Evolutionary conservation across 2,113 vertebrate genomes (phyloP).

Genomic region (Platycercus adscitus): DNA sequence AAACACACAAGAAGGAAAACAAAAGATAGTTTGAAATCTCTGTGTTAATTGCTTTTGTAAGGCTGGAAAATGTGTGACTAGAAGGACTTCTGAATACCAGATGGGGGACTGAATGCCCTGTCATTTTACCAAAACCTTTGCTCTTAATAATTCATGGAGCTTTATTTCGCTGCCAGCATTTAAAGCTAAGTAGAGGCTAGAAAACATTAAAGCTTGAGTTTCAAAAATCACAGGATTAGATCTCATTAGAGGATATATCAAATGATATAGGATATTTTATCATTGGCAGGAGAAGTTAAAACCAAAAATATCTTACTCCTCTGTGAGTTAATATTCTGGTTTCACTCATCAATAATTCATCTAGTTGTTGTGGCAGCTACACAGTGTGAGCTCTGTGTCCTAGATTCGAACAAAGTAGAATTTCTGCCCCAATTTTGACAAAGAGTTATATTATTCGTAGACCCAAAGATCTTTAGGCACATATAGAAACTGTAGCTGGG

Average conservation of each 20-base stretch:
- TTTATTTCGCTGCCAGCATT: neutral
- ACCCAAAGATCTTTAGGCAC: neutral
- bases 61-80: neutral
- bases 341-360: constrained; percentile 46
- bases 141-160: neutral
- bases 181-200: neutral
- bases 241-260: neutral
- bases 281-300: neutral
- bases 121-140: neutral
- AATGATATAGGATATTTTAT: neutral
- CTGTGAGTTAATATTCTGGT: constrained; percentile 12
- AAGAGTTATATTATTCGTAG: neutral
- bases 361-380: constrained; percentile 21
- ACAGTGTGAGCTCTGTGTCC: constrained; percentile 14
- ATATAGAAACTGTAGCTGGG: neutral
- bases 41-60: neutral
- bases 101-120: neutral
- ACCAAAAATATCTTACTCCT: constrained; percentile 18
- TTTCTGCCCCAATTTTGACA: neutral
- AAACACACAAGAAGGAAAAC: neutral
- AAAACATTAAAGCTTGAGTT: neutral
- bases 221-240: neutral
- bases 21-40: neutral
- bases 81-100: neutral
- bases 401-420: constrained; percentile 26